Evolutionary conservation across 2,888 invertebrate genomes (phyloP).

Genomic region (Polietes domitor): DNA sequence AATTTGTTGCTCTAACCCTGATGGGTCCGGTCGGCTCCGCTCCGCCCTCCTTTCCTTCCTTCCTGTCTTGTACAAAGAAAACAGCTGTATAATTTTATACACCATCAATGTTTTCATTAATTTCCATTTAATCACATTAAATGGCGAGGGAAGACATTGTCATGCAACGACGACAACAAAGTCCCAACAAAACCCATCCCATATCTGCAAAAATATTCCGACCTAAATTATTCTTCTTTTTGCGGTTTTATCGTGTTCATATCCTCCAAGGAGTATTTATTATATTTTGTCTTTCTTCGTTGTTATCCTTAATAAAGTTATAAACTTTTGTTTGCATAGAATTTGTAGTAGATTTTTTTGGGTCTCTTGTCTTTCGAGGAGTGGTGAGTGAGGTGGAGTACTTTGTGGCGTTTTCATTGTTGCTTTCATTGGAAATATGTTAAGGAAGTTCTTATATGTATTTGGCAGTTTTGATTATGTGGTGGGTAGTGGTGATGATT

Average conservation of each 20-base stretch:
- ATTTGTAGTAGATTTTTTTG: background rate
- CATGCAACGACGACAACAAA: background rate
- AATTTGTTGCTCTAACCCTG: background rate
- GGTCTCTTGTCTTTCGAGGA: background rate
- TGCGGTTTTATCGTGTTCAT: background rate
- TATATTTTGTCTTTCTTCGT: background rate
- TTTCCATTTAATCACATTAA: constrained; percentile 23
- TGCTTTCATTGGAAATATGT: background rate
- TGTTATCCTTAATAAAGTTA: constrained; percentile 2
- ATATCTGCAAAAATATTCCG: constrained; percentile 46
- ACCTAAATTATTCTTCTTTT: constrained; percentile 46
- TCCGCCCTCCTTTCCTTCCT: background rate
- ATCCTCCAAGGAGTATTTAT: background rate
- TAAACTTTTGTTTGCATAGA: background rate
- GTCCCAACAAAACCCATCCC: constrained; percentile 20
- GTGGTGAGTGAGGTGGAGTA: background rate
- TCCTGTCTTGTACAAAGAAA: background rate
- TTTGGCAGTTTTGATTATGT: background rate
- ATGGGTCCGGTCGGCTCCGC: background rate
- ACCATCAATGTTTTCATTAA: constrained; percentile 14
- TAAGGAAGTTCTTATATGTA: background rate
- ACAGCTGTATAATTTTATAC: background rate
- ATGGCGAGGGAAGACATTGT: background rate
- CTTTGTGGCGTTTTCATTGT: background rate
- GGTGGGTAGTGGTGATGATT: background rate